These are phyloP conservation scores for Drosophila bifasciata DNA, from an alignment of 1,140 invertebrate genomes.

Conservation along the genomic window DNA sequence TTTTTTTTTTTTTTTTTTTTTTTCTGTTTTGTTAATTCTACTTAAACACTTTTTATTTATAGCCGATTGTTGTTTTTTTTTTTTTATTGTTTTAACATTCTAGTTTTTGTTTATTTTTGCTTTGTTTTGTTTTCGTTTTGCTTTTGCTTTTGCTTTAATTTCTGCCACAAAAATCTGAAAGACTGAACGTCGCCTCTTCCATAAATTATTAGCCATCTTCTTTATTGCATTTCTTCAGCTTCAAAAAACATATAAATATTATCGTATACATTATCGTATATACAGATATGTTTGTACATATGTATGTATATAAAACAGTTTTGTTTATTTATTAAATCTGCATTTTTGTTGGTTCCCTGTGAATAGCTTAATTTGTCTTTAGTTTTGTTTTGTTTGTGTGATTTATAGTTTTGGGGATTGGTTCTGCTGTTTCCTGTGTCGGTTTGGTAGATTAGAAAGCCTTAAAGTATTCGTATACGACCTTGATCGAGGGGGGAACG, in stretches of 20 bases:
- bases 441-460: neutral
- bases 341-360: slow-evolving; percentile 32
- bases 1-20: slow-evolving; percentile 4
- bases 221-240: slow-evolving; percentile 23
- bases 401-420: slow-evolving; percentile 33
- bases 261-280: neutral
- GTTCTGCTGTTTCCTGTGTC: slow-evolving; percentile 31
- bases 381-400: slow-evolving; percentile 42
- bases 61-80: slow-evolving; percentile 26
- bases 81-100: slow-evolving; percentile 20
- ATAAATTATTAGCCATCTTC: slow-evolving; percentile 37
- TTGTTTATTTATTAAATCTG: slow-evolving; percentile 29
- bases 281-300: slow-evolving; percentile 12
- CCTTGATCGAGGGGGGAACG: slow-evolving; percentile 56
- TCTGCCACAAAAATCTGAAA: slow-evolving; percentile 46
- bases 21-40: slow-evolving; percentile 36
- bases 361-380: slow-evolving; percentile 45
- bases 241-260: slow-evolving; percentile 2
- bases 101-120: slow-evolving; percentile 44
- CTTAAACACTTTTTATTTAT: slow-evolving; percentile 71
- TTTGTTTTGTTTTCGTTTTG: slow-evolving; percentile 14
- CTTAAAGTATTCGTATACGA: neutral
- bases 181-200: slow-evolving; percentile 41
- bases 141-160: neutral
- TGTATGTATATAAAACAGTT: slow-evolving; percentile 9